A percentile compares a stretch with the other conserved stretches of the same genome.
These are phyloP conservation scores for Cryptotermes secundus DNA, from an alignment of 1,140 invertebrate genomes.

Conservation along the genomic window DNA sequence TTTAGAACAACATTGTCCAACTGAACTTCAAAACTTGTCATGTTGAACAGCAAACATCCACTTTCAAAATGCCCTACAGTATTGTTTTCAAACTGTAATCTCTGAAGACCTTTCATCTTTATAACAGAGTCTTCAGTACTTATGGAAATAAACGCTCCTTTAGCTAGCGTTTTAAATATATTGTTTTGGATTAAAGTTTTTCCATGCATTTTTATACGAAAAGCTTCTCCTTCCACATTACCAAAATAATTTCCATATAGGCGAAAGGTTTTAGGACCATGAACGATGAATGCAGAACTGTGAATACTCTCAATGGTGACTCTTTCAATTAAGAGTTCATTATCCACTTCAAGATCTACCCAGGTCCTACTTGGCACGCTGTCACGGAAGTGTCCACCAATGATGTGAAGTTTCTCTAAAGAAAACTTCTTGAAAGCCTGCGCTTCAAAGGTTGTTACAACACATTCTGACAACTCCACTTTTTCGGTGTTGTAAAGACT, in stretches of 20 bases:
- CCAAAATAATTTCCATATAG: slow-evolving; percentile 26
- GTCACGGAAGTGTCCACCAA: slow-evolving; percentile 55
- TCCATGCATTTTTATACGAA: slow-evolving; percentile 60
- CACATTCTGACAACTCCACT: slow-evolving; percentile 53
- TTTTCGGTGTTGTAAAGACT: slow-evolving; percentile 58
- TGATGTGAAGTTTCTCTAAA: slow-evolving; percentile 57
- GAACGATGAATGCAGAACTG: slow-evolving; percentile 59
- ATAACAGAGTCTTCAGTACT: slow-evolving; percentile 46
- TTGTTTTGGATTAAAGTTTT: slow-evolving; percentile 67
- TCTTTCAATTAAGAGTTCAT: slow-evolving; percentile 57
- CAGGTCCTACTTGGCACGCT: slow-evolving; percentile 66
- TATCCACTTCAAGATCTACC: slow-evolving; percentile 67
- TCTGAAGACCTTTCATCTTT: slow-evolving; percentile 45
- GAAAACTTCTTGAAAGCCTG: slow-evolving; percentile 79
- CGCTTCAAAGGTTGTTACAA: slow-evolving; percentile 54
- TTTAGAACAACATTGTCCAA: slow-evolving; percentile 61
- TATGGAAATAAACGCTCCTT: slow-evolving; percentile 63
- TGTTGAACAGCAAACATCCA: slow-evolving; percentile 60
- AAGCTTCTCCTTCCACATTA: slow-evolving; percentile 61
- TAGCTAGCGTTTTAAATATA: slow-evolving; percentile 54
- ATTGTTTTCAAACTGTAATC: slow-evolving; percentile 66
- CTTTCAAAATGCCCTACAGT: slow-evolving; percentile 56
- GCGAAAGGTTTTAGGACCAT: slow-evolving; percentile 48
- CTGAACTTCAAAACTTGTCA: slow-evolving; percentile 53
- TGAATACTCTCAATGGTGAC: slow-evolving; percentile 48